Evolutionary conservation across 2,113 vertebrate genomes (phyloP).

Genomic region (Poecile atricapillus): DNA sequence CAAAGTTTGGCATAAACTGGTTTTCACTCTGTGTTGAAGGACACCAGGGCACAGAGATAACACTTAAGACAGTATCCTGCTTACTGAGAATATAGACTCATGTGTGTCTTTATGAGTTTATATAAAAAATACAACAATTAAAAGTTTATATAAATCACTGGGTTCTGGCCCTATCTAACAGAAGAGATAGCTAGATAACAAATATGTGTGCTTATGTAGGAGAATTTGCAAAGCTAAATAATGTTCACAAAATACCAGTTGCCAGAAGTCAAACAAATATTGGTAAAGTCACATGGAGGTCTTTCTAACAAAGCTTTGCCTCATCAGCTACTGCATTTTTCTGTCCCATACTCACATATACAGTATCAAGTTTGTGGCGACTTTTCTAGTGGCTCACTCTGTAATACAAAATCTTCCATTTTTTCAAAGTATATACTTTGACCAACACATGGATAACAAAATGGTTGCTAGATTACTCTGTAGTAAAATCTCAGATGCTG

Average conservation of each 20-base stretch:
- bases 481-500: neutral
- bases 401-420: neutral
- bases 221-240: neutral
- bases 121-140: neutral
- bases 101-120: neutral
- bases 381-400: neutral
- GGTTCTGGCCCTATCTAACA: neutral
- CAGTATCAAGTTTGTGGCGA: neutral
- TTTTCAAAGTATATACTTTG: neutral
- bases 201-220: neutral
- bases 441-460: neutral
- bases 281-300: neutral
- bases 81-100: neutral
- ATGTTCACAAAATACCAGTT: neutral
- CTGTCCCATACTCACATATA: neutral
- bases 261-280: neutral
- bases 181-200: neutral
- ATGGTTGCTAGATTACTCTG: neutral
- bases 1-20: neutral
- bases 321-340: neutral
- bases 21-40: neutral
- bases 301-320: neutral
- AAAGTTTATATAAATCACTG: neutral
- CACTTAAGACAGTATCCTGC: neutral
- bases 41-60: neutral